phyloP scores from a whole-genome alignment of 2,888 invertebrate species.

The Lordiphosa andalusiaca region DNA sequence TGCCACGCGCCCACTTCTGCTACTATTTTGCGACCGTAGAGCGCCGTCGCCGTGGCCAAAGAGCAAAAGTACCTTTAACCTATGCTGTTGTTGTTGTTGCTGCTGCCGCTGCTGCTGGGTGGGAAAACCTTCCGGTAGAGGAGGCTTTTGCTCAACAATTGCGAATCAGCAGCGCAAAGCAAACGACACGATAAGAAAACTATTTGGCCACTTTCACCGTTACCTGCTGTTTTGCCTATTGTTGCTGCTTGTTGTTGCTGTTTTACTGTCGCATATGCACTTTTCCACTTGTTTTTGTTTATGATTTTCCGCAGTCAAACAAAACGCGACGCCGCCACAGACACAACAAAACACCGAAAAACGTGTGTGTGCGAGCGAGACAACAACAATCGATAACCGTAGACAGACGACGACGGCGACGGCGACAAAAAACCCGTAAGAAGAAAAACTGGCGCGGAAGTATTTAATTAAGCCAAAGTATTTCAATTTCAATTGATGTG shows the following conservation, averaged over 20 bases:
- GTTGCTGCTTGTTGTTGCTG: conserved; percentile 23
- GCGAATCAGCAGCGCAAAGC: conserved; percentile 57
- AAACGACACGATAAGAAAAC: conserved; percentile 46
- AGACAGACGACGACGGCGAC: conserved; percentile 35
- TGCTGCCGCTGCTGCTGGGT: conserved; percentile 67
- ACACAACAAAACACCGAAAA: conserved; percentile 29
- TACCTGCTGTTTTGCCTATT: conserved; percentile 40
- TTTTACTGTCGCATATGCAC: conserved; percentile 6
- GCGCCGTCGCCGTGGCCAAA: conserved; percentile 22
- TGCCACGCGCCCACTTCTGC: conserved; percentile 32
- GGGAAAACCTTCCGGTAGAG: conserved; percentile 68
- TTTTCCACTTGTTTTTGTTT: conserved; percentile 37
- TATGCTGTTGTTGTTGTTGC: conserved; percentile 18
- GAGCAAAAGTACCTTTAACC: conserved; percentile 52
- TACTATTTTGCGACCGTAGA: conserved; percentile 3
- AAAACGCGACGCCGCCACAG: conserved; percentile 16
- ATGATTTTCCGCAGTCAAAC: conserved; percentile 37
- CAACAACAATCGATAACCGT: conserved; percentile 65
- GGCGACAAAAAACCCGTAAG: conserved; percentile 11
- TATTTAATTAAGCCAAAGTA: conserved; percentile 72
- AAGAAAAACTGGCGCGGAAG: conserved; percentile 51
- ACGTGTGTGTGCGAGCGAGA: conserved; percentile 41
- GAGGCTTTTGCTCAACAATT: conserved; percentile 39
- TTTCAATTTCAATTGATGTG: conserved; percentile 66
- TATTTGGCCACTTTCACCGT: conserved; percentile 58